phyloP scores from a whole-genome alignment of 1,140 invertebrate genomes.

The Anoplophora glabripennis region DNA sequence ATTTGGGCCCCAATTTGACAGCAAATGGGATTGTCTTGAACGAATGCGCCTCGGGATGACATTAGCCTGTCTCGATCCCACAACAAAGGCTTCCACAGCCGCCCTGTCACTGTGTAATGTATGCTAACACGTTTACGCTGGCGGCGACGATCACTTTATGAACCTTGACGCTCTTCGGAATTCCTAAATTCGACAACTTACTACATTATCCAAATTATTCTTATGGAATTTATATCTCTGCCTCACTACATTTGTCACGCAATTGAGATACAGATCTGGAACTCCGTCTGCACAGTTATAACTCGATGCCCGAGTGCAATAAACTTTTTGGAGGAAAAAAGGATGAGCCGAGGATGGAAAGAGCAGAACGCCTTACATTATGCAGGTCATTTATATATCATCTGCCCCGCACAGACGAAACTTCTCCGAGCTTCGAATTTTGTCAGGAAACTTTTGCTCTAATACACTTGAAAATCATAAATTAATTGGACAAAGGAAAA shows the following conservation, averaged over 20 bases:
- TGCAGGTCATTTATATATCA: no score
- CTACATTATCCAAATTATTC: conserved; percentile 29
- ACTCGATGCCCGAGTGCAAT: neutral
- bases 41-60: conserved; percentile 45
- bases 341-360: neutral
- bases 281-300: neutral
- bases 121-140: conserved; percentile 46
- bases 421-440: no score
- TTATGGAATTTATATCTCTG: conserved; percentile 18
- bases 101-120: conserved; percentile 46
- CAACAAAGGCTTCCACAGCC: conserved; percentile 39
- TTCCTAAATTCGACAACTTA: conserved; percentile 41
- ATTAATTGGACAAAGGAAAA: no score
- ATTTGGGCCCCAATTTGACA: conserved; percentile 45
- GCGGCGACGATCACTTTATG: conserved; percentile 44
- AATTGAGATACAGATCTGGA: conserved; percentile 13
- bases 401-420: no score
- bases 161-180: conserved; percentile 41
- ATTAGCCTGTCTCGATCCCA: conserved; percentile 46
- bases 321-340: conserved; percentile 10
- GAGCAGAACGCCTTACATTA: no score
- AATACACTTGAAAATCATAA: no score
- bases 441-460: no score
- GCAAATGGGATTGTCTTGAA: conserved; percentile 46
- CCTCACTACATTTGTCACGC: conserved; percentile 10